Conservation (phyloP, 2,113 vertebrate genomes). For the Sinocyclocheilus maitianheensis region DNA sequence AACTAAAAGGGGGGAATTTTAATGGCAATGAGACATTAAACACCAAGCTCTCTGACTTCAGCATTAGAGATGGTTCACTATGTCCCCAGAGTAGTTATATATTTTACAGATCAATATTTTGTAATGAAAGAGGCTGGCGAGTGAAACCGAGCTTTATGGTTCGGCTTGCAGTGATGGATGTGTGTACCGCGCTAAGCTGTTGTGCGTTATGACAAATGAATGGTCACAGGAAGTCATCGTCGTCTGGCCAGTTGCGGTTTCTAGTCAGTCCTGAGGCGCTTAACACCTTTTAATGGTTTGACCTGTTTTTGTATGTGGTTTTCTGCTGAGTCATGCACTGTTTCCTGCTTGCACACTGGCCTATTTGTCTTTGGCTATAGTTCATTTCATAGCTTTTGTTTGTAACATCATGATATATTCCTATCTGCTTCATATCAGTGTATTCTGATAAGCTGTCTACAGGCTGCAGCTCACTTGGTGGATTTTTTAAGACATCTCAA, state of each 20-base stretch:
- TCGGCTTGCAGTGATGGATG: conserved; percentile 16
- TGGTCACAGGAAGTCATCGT: conserved; percentile 17
- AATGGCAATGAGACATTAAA: background rate
- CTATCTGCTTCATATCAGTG: background rate
- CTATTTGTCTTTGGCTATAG: conserved; percentile 16
- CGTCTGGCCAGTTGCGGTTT: background rate
- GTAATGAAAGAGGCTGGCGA: conserved; percentile 29
- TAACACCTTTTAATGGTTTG: conserved; percentile 20
- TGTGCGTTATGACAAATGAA: conserved; percentile 1
- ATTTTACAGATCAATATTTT: conserved; percentile 27
- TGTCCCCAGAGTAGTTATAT: background rate
- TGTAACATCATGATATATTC: background rate
- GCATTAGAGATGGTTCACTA: background rate
- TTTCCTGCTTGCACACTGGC: conserved; percentile 7
- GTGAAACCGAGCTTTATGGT: conserved; percentile 3
- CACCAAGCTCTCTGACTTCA: background rate
- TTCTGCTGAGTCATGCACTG: conserved; percentile 37
- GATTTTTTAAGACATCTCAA: background rate
- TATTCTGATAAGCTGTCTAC: background rate
- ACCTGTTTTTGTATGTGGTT: conserved; percentile 36
- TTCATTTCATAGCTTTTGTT: background rate
- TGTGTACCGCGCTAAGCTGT: background rate
- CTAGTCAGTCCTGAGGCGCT: background rate
- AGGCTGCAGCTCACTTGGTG: background rate
- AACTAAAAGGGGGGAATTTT: background rate